A percentile compares a stretch with the other conserved stretches of the same genome.
These are phyloP conservation scores for Hetaerina americana DNA, from an alignment of 1,140 invertebrate genomes.

Conservation along the genomic window DNA sequence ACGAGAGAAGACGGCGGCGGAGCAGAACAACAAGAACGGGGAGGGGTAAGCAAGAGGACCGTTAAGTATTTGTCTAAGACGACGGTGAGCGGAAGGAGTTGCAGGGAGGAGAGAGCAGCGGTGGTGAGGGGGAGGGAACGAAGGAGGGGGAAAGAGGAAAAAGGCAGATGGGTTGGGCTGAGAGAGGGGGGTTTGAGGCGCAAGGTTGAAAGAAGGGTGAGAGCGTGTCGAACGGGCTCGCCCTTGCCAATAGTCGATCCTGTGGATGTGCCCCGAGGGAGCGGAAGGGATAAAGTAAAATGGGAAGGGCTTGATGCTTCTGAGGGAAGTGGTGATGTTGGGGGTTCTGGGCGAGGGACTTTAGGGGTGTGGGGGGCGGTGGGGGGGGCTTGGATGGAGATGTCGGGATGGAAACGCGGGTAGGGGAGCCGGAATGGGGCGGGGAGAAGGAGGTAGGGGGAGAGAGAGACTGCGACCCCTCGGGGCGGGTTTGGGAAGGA, in stretches of 20 bases:
- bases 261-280: not conserved
- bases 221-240: too few relatives aligned
- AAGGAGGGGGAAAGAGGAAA: not conserved
- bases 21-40: too few relatives aligned
- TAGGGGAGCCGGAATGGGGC: not conserved
- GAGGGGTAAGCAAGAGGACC: too few relatives aligned
- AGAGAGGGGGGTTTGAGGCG: too few relatives aligned
- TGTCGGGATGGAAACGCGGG: not conserved
- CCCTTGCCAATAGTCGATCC: not conserved
- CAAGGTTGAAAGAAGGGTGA: too few relatives aligned
- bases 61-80: too few relatives aligned
- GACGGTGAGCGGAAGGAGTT: too few relatives aligned
- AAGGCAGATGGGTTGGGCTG: not conserved
- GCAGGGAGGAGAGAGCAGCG: too few relatives aligned
- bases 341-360: not conserved
- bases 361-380: not conserved
- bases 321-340: not conserved
- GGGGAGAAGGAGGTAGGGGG: not conserved
- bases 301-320: too few relatives aligned
- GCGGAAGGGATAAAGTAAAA: not conserved
- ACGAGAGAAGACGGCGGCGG: too few relatives aligned
- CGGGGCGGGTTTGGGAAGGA: not conserved
- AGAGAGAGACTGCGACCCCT: not conserved
- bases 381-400: not conserved
- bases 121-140: not conserved